A percentile compares a stretch with the other conserved stretches of the same genome.
Evolutionary conservation across 2,888 invertebrate genomes (phyloP).

Genomic region (Agrotis exclamationis): DNA sequence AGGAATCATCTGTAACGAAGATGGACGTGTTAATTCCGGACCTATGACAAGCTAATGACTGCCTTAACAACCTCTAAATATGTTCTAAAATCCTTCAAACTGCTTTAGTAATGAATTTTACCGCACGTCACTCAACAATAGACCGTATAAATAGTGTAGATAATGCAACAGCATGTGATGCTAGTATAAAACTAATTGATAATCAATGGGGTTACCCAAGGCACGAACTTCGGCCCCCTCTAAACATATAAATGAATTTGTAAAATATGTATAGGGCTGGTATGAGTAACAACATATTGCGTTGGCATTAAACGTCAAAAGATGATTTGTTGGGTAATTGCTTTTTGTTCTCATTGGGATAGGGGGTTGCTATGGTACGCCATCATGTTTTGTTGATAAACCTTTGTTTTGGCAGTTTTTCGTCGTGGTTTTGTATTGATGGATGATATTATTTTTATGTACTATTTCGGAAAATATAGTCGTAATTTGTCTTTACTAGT

Average conservation of each 20-base stretch:
- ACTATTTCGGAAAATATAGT: conserved; percentile 58
- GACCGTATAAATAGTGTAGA: conserved; percentile 89
- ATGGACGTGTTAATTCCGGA: conserved; percentile 85
- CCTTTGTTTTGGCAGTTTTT: conserved; percentile 81
- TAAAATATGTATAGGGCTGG: conserved; percentile 78
- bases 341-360: conserved; percentile 85
- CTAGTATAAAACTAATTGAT: conserved; percentile 90
- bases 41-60: conserved; percentile 67
- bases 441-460: conserved; percentile 69
- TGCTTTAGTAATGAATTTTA: conserved; percentile 71
- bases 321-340: conserved; percentile 91
- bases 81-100: conserved; percentile 64
- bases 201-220: conserved; percentile 84
- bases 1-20: conserved; percentile 89
- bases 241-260: conserved; percentile 87
- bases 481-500: conserved; percentile 46
- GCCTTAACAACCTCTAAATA: conserved; percentile 69
- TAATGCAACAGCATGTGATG: conserved; percentile 88
- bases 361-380: conserved; percentile 82
- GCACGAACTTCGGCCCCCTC: conserved; percentile 75
- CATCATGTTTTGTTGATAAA: conserved; percentile 86
- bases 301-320: conserved; percentile 89
- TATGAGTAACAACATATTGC: conserved; percentile 89
- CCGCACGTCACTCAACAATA: conserved; percentile 77
- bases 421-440: conserved; percentile 70